Base-by-base conservation (phyloP, 2,797 vertebrate species). In the Sebastes iracundus region DNA sequence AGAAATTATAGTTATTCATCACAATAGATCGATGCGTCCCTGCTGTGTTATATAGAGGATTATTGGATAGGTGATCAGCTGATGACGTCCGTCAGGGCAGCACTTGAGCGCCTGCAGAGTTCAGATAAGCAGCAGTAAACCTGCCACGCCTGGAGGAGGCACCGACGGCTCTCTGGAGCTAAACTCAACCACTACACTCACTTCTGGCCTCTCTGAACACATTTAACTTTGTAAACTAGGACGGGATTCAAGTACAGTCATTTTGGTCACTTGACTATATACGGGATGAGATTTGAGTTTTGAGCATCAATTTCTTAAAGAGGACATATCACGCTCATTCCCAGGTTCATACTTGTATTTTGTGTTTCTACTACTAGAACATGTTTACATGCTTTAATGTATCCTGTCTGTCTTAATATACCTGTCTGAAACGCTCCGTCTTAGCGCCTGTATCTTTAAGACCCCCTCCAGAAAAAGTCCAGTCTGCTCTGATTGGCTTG, bases 51-150 rank as follows among this genome's bases (percentile, higher is more conserved):
- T 30, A 80, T 53, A 9, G 62, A 67, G 30, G 18, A 77, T 77
- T 76, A 61, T 81, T 82, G 67, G 30, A 79, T 81, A 65, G n/a
- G 23, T 82, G 76, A 87, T 83, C 77, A 69, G 79, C 74, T 79
- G 70, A 81, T 92, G 91, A 88, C 83, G 86, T 90, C 63, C 61
- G 72, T 89, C 66, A 72, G 76, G 59, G 72, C 83, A 69, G 63
- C 69, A 63, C 68, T 81, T 27, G 65, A 88, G 86, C 13, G 82
- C 74, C 91, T 94, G 93, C 79, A 75, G 76, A 58, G 53, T 1
- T 18, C 42, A 92, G 96, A 96, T 96, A 95, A 95, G 87, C 74
- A 16, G 83, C 76, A 73, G 79, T 75, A 75, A 2, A 72, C 85
- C 79, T 68, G 90, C 88, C 92, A 22, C 94, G 79, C 95, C 87